Percentiles rank a stretch among this genome's conserved stretches.
Conservation (phyloP, 2,797 vertebrate genomes). For the Poeciliopsis gracilis region DNA sequence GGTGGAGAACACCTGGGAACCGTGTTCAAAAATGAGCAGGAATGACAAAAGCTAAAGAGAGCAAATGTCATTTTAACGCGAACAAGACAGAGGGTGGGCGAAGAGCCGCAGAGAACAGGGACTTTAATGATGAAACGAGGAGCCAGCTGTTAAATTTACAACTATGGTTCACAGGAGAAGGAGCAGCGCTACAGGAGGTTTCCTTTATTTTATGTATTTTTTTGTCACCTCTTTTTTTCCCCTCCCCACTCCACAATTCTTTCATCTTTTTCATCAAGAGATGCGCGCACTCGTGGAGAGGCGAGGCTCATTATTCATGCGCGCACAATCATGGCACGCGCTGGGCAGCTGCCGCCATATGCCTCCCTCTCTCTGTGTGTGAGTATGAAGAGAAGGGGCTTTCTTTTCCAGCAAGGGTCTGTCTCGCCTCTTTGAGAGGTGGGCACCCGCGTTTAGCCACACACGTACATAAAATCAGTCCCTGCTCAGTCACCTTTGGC, state of each 20-base stretch:
- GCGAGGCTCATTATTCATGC: slow-evolving; percentile 63
- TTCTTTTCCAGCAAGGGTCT: slow-evolving; percentile 52
- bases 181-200: slow-evolving; percentile 42
- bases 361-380: slow-evolving; percentile 31
- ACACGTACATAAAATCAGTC: slow-evolving; percentile 28
- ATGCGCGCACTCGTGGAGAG: slow-evolving; percentile 49
- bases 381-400: slow-evolving; percentile 13
- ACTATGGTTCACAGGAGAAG: slow-evolving; percentile 55
- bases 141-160: slow-evolving; percentile 59
- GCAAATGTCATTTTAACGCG: slow-evolving; percentile 28
- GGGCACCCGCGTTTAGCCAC: slow-evolving; percentile 8
- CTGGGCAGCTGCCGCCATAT: slow-evolving; percentile 69
- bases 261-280: slow-evolving; percentile 51
- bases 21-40: slow-evolving; percentile 8
- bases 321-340: slow-evolving; percentile 47
- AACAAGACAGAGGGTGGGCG: slow-evolving; percentile 29
- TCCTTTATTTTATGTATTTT: slow-evolving; percentile 12
- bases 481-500: slow-evolving; percentile 35
- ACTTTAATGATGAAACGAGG: slow-evolving; percentile 43
- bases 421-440: slow-evolving; percentile 48
- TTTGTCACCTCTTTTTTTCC: slow-evolving; percentile 25
- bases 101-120: slow-evolving; percentile 17
- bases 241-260: slow-evolving; percentile 29
- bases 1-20: slow-evolving; percentile 4
- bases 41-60: slow-evolving; percentile 24